These are phyloP conservation scores for Sebastolobus alascanus DNA, from an alignment of 2,797 vertebrate species.

Conservation along the genomic window DNA sequence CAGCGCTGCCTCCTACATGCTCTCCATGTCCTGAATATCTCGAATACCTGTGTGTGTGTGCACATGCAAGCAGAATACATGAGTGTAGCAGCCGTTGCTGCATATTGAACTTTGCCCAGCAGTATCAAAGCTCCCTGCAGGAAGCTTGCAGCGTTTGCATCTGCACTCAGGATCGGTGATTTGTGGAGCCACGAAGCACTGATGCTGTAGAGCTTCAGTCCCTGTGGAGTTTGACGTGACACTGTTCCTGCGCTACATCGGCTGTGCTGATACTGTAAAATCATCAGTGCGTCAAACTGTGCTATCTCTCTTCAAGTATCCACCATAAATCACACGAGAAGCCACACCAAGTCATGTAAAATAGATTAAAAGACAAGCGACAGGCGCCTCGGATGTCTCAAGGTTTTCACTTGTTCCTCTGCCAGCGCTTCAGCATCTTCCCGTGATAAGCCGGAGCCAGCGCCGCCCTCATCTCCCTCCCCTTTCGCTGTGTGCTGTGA, in stretches of 20 bases:
- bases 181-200: slow-evolving; percentile 46
- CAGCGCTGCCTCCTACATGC: not conserved
- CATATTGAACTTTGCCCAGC: slow-evolving; percentile 21
- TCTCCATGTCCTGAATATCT: not conserved
- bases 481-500: not conserved
- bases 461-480: not conserved
- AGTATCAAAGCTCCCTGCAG: slow-evolving; percentile 24
- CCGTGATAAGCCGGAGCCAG: slow-evolving; percentile 16
- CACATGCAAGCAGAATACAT: not conserved
- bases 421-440: slow-evolving; percentile 28
- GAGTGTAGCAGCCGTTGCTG: not conserved
- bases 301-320: slow-evolving; percentile 24
- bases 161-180: slow-evolving; percentile 26
- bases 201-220: slow-evolving; percentile 24
- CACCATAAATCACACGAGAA: slow-evolving; percentile 24
- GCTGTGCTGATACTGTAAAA: slow-evolving; percentile 54
- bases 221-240: slow-evolving; percentile 22
- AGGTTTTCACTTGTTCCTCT: slow-evolving; percentile 24
- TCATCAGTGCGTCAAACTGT: slow-evolving; percentile 8
- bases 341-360: slow-evolving; percentile 36
- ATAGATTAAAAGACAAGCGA: slow-evolving; percentile 54
- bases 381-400: not conserved
- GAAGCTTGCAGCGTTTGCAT: not conserved
- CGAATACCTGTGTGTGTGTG: not conserved
- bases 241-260: not conserved